Base-by-base conservation (phyloP, 2,113 vertebrate species). In the Charina bottae region DNA sequence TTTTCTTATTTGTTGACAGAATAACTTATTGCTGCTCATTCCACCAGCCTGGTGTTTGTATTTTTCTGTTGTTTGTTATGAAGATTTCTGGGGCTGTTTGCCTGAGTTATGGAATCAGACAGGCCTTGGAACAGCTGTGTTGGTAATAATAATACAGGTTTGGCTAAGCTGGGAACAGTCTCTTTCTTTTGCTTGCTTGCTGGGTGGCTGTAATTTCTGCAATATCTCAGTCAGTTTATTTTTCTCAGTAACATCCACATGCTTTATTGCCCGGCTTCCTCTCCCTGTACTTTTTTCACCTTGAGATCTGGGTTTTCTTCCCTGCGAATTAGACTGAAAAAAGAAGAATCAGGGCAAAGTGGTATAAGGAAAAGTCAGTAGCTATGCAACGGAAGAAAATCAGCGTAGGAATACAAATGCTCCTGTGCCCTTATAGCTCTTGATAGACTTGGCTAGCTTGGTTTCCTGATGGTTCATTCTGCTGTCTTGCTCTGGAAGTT, bases 1-100 rank as follows among this genome's bases (percentile, higher is more conserved):
- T 59, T 58, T 15, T 56, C 33, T 53, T 59, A 33, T 46, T 91
- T 2, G 0, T 0, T 6, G 42, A 87, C 72, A 15, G 6, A 0
- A 0, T 89, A 94, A 92, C 84, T 93, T 9, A 4, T 28, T 72
- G 89, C 87, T 33, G 37, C 0, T 88, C 8, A 53, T 1, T 78
- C 56, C 2, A 0, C 90, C 53, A 92, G 87, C 60, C 83, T 0
- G 0, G 89, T 4, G 0, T 54, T 88, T 84, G 42, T 91, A 58
- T 58, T 93, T 86, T 88, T 88, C 42, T 0, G 1, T 0, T 68
- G 2, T 92, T 87, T 49, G 42, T 93, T 0, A 92, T 93, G 92
- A 89, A 89, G 89, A 23, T 94, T 95, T 92, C 62, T 92, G 93
- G 91, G 78, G 42, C 92, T 93, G 33, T 28, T 94, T 90, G 86